phyloP scores from a whole-genome alignment of 2,113 vertebrate species.

The Scatophagus argus region DNA sequence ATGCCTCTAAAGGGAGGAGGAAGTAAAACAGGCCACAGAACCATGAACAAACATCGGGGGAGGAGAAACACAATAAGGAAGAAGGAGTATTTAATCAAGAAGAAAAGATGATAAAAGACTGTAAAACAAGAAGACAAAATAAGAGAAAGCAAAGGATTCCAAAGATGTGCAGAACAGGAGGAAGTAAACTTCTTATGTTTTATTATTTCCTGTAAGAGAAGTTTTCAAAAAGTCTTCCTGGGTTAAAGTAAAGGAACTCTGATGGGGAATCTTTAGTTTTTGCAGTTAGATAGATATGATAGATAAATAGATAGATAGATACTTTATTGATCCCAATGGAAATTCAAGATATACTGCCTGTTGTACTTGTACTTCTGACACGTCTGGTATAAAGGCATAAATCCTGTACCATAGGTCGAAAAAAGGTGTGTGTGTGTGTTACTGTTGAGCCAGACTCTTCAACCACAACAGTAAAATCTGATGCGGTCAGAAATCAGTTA shows the following conservation, averaged over 20 bases:
- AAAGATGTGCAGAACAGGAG: neutral
- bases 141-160: neutral
- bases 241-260: too few species aligned
- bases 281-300: too few species aligned
- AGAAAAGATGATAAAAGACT: neutral
- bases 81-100: neutral
- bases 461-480: too few species aligned
- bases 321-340: too few species aligned
- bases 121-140: neutral
- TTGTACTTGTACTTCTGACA: too few species aligned
- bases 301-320: too few species aligned
- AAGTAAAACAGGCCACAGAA: neutral
- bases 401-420: neutral
- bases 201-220: neutral
- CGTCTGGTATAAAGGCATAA: neutral
- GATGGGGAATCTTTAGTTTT: too few species aligned
- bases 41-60: neutral
- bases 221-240: neutral
- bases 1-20: neutral
- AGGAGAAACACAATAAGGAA: neutral
- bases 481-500: neutral
- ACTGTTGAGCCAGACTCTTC: neutral
- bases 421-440: too few species aligned
- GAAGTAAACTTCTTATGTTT: neutral
- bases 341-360: too few species aligned